phyloP scores from a whole-genome alignment of 2,888 invertebrate species.

The Zelleria hepariella region DNA sequence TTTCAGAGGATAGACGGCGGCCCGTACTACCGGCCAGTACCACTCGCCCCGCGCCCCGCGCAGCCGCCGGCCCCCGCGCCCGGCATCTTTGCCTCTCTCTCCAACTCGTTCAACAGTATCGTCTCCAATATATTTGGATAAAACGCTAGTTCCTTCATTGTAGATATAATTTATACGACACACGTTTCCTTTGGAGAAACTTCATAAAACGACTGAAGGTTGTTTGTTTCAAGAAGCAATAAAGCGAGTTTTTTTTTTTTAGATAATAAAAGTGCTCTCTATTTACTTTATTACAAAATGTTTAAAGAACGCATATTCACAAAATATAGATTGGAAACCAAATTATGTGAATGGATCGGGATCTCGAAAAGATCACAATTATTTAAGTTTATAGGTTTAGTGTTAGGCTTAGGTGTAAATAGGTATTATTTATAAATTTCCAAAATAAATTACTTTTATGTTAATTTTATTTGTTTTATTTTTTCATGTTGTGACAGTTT shows the following conservation, averaged over 20 bases:
- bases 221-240: not conserved
- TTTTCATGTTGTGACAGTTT: not conserved
- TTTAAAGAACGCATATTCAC: not conserved
- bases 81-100: conserved; percentile 82
- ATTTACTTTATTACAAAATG: not conserved
- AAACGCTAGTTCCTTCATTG: conserved; percentile 5
- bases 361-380: not conserved
- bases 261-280: not conserved
- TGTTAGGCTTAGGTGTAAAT: not conserved
- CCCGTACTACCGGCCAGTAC: conserved; percentile 75
- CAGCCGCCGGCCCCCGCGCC: conserved; percentile 58
- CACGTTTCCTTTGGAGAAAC: not conserved
- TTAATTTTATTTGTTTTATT: not conserved
- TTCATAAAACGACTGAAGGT: not conserved
- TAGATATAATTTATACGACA: not conserved
- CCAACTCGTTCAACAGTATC: conserved; percentile 82
- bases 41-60: conserved; percentile 52
- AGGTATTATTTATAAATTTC: conserved; percentile 12
- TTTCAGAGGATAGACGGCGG: conserved; percentile 79
- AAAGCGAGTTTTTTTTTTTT: not conserved
- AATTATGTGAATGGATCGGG: not conserved
- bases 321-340: not conserved
- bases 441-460: not conserved
- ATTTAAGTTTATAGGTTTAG: not conserved
- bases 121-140: conserved; percentile 85